Conservation (phyloP, 2,797 vertebrate species). For the Capromys pilorides region DNA sequence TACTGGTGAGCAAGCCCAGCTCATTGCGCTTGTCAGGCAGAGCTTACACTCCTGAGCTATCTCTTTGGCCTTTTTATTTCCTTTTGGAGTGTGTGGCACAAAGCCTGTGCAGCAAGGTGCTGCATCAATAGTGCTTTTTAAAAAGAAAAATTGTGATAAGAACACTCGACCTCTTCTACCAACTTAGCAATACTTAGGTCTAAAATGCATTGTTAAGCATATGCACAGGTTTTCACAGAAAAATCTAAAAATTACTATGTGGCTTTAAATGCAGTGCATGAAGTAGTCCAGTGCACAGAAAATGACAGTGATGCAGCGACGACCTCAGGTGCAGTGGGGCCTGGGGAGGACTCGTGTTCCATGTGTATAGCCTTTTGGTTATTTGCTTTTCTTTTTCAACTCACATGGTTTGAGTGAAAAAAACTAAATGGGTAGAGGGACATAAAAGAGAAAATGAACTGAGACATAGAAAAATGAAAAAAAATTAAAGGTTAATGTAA, state of each 20-base stretch:
- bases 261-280: neutral
- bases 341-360: neutral
- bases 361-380: neutral
- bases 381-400: neutral
- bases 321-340: fast-evolving
- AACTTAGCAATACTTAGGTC: neutral
- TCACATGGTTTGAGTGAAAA: neutral
- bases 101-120: neutral
- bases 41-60: too few relatives aligned
- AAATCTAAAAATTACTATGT: neutral
- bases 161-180: neutral
- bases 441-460: neutral
- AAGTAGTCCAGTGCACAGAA: neutral
- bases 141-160: neutral
- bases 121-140: fast-evolving
- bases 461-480: too few relatives aligned
- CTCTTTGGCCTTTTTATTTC: neutral
- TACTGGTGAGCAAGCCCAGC: too few relatives aligned
- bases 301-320: neutral
- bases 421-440: neutral
- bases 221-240: neutral
- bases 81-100: too few relatives aligned
- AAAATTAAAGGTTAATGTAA: neutral
- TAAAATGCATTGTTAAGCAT: neutral
- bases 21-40: too few relatives aligned